Conservation (phyloP, 2,888 invertebrate species). For the Busseola fusca region DNA sequence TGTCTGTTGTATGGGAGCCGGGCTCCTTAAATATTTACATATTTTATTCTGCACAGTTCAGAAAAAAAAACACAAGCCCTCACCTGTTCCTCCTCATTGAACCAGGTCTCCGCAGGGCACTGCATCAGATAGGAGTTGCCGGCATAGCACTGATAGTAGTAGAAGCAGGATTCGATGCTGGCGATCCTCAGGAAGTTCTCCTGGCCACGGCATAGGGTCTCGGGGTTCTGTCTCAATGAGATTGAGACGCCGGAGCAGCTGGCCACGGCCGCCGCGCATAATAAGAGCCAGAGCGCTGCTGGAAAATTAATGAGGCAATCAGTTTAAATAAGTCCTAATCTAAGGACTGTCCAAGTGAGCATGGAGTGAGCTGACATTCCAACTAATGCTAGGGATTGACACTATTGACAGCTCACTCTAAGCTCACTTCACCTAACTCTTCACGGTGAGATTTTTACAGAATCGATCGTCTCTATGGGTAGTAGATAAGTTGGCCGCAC, state of each 20-base stretch:
- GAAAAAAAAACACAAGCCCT: neutral
- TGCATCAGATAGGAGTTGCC: conserved; percentile 82
- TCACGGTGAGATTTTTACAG: too few relatives aligned
- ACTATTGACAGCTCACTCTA: too few relatives aligned
- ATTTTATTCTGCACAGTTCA: too few relatives aligned
- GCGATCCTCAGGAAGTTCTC: conserved; percentile 85
- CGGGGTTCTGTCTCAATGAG: conserved; percentile 82
- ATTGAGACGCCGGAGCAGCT: conserved; percentile 83
- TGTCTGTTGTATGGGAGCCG: too few relatives aligned
- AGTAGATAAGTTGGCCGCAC: neutral
- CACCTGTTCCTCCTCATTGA: conserved; percentile 84
- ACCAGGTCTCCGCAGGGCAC: conserved; percentile 83
- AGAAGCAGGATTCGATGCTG: conserved; percentile 75
- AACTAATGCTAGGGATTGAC: too few relatives aligned
- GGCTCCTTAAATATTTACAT: too few relatives aligned
- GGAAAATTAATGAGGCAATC: conserved; percentile 34
- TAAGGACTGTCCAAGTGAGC: too few relatives aligned
- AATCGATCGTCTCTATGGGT: too few relatives aligned
- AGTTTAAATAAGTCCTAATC: neutral
- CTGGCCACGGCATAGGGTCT: conserved; percentile 84
- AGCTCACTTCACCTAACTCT: too few relatives aligned
- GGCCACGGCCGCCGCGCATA: conserved; percentile 73
- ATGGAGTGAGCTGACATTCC: too few relatives aligned
- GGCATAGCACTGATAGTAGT: conserved; percentile 85
- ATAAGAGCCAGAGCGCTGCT: conserved; percentile 72